Evolutionary conservation across 2,888 invertebrate species (phyloP).

Genomic region (Chloroclysta siterata): DNA sequence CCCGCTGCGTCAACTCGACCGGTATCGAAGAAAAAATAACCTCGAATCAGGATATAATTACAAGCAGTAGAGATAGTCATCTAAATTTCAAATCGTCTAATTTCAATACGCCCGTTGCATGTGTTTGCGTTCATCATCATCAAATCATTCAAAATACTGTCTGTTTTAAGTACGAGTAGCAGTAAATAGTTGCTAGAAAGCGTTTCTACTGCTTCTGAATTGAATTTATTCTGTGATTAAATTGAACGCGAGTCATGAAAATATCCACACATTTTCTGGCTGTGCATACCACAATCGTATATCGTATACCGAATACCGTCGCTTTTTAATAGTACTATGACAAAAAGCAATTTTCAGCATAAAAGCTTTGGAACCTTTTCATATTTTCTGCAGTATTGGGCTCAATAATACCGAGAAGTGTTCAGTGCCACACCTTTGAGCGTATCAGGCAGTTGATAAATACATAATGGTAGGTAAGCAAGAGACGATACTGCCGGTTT

Average conservation of each 20-base stretch:
- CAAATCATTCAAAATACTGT: too few species aligned
- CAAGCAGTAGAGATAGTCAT: slow-evolving; percentile 30
- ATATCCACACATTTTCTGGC: slow-evolving; percentile 24
- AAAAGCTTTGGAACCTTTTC: slow-evolving; percentile 27
- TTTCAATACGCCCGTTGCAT: too few species aligned
- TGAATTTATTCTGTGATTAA: slow-evolving; percentile 12
- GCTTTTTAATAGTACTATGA: slow-evolving; percentile 35
- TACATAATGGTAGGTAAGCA: slow-evolving; percentile 36
- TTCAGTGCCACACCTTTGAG: slow-evolving; percentile 20
- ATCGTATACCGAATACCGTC: slow-evolving; percentile 1
- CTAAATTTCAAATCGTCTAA: background rate
- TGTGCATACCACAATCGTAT: slow-evolving; percentile 40
- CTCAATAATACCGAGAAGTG: slow-evolving; percentile 31
- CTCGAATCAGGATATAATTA: slow-evolving; percentile 22
- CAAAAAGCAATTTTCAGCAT: slow-evolving; percentile 33
- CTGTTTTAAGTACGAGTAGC: background rate
- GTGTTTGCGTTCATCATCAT: too few species aligned
- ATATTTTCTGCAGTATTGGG: slow-evolving; percentile 33
- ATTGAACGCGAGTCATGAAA: slow-evolving; percentile 24
- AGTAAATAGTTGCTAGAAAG: background rate
- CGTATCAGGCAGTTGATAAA: slow-evolving; percentile 28
- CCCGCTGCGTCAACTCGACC: slow-evolving; percentile 54
- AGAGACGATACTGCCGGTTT: slow-evolving; percentile 40
- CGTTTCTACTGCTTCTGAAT: slow-evolving; percentile 11
- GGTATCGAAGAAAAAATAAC: slow-evolving; percentile 58